These are phyloP conservation scores for Pandemis corylana DNA, from an alignment of 2,888 invertebrate genomes.

Conservation along the genomic window DNA sequence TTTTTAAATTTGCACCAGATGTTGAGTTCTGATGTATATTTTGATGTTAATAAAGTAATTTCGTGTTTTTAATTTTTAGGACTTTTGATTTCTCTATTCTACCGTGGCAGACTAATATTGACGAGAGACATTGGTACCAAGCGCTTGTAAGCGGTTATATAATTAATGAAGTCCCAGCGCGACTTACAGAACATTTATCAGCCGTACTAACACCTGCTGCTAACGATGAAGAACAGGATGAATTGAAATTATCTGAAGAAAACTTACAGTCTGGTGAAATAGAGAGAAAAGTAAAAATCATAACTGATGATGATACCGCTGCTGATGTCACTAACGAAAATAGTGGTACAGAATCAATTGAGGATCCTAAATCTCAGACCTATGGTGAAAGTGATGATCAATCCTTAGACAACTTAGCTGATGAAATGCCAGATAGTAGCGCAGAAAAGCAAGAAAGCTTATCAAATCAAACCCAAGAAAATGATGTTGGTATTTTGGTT, in stretches of 20 bases:
- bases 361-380: background rate
- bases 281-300: background rate
- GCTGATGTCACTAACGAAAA: background rate
- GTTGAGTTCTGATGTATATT: background rate
- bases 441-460: background rate
- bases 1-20: background rate
- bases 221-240: background rate
- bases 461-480: background rate
- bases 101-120: conserved; percentile 33
- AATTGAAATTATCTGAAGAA: background rate
- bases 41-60: background rate
- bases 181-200: conserved; percentile 45
- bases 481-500: background rate
- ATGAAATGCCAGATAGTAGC: background rate
- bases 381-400: background rate
- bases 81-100: conserved; percentile 47
- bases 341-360: background rate
- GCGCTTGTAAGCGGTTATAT: conserved; percentile 54
- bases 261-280: background rate
- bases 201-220: conserved; percentile 21
- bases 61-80: conserved; percentile 42
- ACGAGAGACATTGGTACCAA: conserved; percentile 43
- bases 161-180: conserved; percentile 55
- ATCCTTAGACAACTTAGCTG: background rate
- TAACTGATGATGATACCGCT: background rate